Base-by-base conservation (phyloP, 2,113 vertebrate genomes). In the Calidris pygmaea region DNA sequence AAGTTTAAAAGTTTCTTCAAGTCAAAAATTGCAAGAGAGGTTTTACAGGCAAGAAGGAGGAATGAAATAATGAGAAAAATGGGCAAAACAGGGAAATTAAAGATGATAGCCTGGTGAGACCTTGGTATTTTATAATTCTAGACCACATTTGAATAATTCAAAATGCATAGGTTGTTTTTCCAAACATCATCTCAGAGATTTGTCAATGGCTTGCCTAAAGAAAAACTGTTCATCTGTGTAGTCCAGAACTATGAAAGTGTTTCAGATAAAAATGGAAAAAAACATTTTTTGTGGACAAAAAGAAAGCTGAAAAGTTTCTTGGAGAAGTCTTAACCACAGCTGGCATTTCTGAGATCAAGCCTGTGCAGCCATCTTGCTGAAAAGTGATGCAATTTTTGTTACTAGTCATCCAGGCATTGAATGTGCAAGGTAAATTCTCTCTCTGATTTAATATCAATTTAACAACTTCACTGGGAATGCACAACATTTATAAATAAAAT, bases 141-240 rank as follows among this genome's bases (percentile, higher is more conserved):
- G 67, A 88, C 59, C 90, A 63, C 71, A 86, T 89, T 27, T 87
- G 80, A 97, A 95, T 95, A 93, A 90, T 85, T 96, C 86, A 94
- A 90, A 97, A 95, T 92, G 93, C 86, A 93, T 56, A 95, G 21
- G 70, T 47, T 89, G 30, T 65, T 89, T 74, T 82, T 80, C 47
- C 62, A 93, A 70, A 53, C 47, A 83, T 50, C n/a, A 72, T 96
- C 83, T 96, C 73, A 94, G 41, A 23, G 37, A 81, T 94, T 93
- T 91, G 60, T 96, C 95, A 96, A 10, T 73, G 72, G 41, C 34
- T 81, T 79, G 47, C 73, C 83, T 87, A 71, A 76, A 95, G 73
- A 74, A 94, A 94, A 97, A 86, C 9, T 76, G 34, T 66, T 86
- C 41, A 53, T 83, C 81, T 95, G 79, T 7, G 1, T 65, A 95